Percentiles rank a stretch among this genome's conserved stretches.
phyloP scores from a whole-genome alignment of 1,140 invertebrate species.

The Cepaea nemoralis region DNA sequence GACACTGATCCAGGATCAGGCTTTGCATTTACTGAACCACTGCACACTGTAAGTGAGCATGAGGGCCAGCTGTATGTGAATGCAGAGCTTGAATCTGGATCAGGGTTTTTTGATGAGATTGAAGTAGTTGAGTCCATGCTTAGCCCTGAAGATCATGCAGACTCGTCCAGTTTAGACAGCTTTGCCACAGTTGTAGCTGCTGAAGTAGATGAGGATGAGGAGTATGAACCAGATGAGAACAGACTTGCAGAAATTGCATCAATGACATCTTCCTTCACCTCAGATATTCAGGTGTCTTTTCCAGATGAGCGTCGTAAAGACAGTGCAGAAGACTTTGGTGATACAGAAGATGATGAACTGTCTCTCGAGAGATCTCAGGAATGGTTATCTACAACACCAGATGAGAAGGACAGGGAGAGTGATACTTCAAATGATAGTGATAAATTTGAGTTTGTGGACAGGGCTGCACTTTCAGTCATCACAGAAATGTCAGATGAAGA shows the following conservation, averaged over 20 bases:
- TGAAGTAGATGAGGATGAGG: conserved; percentile 82
- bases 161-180: conserved; percentile 88
- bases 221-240: conserved; percentile 86
- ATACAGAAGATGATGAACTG: conserved; percentile 66
- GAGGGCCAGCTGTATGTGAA: conserved; percentile 18
- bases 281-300: conserved; percentile 64
- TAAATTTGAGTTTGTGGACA: conserved; percentile 66
- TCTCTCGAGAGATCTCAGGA: conserved; percentile 69
- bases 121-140: neutral
- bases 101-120: neutral
- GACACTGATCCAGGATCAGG: conserved; percentile 39
- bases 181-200: conserved; percentile 77
- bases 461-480: conserved; percentile 65
- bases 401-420: conserved; percentile 48
- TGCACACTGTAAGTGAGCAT: neutral
- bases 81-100: conserved; percentile 27
- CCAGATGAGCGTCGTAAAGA: conserved; percentile 65
- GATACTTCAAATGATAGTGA: conserved; percentile 57
- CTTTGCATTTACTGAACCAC: conserved; percentile 7
- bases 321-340: conserved; percentile 86
- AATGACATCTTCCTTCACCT: conserved; percentile 72
- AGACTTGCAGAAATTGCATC: conserved; percentile 69
- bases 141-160: conserved; percentile 69
- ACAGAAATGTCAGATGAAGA: conserved; percentile 68
- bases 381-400: conserved; percentile 72